Conservation (phyloP, 1,140 invertebrate species). For the Agraylea sexmaculata region DNA sequence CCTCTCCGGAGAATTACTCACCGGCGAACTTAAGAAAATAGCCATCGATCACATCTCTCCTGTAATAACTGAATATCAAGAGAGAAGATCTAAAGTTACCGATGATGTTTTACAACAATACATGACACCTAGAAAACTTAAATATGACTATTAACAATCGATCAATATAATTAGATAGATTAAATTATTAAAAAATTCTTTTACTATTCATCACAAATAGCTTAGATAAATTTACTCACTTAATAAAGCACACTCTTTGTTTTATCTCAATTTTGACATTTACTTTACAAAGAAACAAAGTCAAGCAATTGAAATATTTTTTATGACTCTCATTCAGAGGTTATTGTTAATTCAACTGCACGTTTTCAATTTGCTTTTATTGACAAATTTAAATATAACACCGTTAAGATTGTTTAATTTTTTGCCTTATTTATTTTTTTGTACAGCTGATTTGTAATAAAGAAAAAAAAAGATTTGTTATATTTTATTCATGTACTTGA, state of each 20-base stretch:
- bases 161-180: background rate
- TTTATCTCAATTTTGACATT: background rate
- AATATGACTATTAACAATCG: conserved; percentile 34
- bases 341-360: too few species aligned
- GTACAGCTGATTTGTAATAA: too few species aligned
- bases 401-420: too few species aligned
- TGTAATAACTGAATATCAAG: conserved; percentile 74
- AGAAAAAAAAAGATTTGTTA: too few species aligned
- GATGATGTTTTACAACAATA: conserved; percentile 76
- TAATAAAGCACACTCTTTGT: background rate
- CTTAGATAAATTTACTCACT: background rate
- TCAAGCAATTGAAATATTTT: too few species aligned
- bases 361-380: too few species aligned
- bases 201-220: background rate
- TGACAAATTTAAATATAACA: too few species aligned
- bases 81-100: conserved; percentile 65
- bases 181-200: background rate
- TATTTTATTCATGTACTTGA: too few species aligned
- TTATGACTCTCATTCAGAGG: too few species aligned
- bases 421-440: too few species aligned
- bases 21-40: conserved; percentile 89
- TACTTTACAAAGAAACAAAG: too few species aligned
- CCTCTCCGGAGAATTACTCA: conserved; percentile 78
- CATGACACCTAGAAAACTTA: conserved; percentile 74
- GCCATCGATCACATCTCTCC: conserved; percentile 62